Evolutionary conservation across 1,140 invertebrate species (phyloP).

Genomic region (Physella acuta): DNA sequence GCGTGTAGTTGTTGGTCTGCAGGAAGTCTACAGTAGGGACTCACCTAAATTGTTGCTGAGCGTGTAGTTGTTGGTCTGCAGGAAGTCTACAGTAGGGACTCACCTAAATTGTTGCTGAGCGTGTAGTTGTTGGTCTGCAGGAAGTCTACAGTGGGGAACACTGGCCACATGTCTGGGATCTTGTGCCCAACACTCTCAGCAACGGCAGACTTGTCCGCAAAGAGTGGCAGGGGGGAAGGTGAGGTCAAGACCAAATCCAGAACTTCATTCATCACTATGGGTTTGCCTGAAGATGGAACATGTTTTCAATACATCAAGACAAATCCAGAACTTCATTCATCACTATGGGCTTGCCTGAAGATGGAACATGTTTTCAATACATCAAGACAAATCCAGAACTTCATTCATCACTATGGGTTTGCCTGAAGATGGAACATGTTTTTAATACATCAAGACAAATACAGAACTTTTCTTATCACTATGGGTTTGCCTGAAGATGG

Average conservation of each 20-base stretch:
- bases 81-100: slow-evolving; percentile 58
- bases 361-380: too few species aligned
- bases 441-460: too few species aligned
- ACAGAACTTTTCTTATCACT: slow-evolving; percentile 67
- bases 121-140: slow-evolving; percentile 69
- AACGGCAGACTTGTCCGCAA: slow-evolving; percentile 59
- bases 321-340: slow-evolving; percentile 69
- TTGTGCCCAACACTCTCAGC: slow-evolving; percentile 54
- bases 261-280: slow-evolving; percentile 68
- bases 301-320: too few species aligned
- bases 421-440: too few species aligned
- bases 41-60: slow-evolving; percentile 71
- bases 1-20: too few species aligned
- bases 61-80: slow-evolving; percentile 68
- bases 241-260: slow-evolving; percentile 71
- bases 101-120: slow-evolving; percentile 69
- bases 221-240: slow-evolving; percentile 65
- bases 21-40: too few species aligned
- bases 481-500: slow-evolving; percentile 66
- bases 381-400: slow-evolving; percentile 66
- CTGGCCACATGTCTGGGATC: slow-evolving; percentile 73
- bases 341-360: slow-evolving; percentile 66
- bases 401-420: slow-evolving; percentile 70
- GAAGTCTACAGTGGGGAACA: slow-evolving; percentile 72
- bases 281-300: too few species aligned